These are phyloP conservation scores for Vanacampus margaritifer DNA, from an alignment of 2,113 vertebrate genomes.

Conservation along the genomic window DNA sequence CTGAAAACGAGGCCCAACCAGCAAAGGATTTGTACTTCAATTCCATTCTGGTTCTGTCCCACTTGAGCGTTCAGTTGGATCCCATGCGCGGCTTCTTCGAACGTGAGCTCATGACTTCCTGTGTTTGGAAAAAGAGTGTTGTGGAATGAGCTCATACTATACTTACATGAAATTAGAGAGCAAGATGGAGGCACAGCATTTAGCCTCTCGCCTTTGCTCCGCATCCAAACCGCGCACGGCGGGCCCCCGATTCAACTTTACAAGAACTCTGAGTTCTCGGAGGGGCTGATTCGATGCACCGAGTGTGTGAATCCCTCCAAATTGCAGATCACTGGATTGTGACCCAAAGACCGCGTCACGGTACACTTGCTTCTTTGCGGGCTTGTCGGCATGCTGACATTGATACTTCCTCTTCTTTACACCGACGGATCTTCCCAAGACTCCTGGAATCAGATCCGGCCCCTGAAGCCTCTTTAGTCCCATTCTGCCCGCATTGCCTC, in stretches of 20 bases:
- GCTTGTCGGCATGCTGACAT: slow-evolving; percentile 64
- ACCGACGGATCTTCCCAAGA: slow-evolving; percentile 55
- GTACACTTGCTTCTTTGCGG: slow-evolving; percentile 7
- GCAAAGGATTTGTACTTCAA: slow-evolving; percentile 23
- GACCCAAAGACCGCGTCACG: slow-evolving; percentile 2
- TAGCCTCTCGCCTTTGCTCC: slow-evolving; percentile 52
- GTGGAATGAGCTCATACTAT: slow-evolving; percentile 67
- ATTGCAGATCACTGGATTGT: slow-evolving; percentile 2
- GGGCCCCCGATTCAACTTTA: slow-evolving; percentile 27
- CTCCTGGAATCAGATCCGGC: slow-evolving; percentile 65
- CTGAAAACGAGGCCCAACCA: neutral
- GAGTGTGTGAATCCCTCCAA: slow-evolving; percentile 4
- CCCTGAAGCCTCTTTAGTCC: slow-evolving; percentile 53
- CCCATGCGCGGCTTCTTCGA: slow-evolving; percentile 49
- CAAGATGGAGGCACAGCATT: slow-evolving; percentile 60
- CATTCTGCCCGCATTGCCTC: slow-evolving; percentile 35
- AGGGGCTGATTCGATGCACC: neutral
- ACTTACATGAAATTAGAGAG: slow-evolving; percentile 71
- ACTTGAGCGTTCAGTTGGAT: slow-evolving; percentile 40
- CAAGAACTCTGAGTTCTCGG: slow-evolving; percentile 24
- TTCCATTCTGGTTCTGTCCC: slow-evolving; percentile 40
- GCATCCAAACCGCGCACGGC: slow-evolving; percentile 50
- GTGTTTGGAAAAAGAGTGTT: slow-evolving; percentile 54
- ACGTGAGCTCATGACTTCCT: slow-evolving; percentile 65
- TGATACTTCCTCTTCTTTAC: slow-evolving; percentile 65